A percentile compares a stretch with the other conserved stretches of the same genome.
Evolutionary conservation across 2,113 vertebrate species (phyloP).

Genomic region (Notechis scutatus): DNA sequence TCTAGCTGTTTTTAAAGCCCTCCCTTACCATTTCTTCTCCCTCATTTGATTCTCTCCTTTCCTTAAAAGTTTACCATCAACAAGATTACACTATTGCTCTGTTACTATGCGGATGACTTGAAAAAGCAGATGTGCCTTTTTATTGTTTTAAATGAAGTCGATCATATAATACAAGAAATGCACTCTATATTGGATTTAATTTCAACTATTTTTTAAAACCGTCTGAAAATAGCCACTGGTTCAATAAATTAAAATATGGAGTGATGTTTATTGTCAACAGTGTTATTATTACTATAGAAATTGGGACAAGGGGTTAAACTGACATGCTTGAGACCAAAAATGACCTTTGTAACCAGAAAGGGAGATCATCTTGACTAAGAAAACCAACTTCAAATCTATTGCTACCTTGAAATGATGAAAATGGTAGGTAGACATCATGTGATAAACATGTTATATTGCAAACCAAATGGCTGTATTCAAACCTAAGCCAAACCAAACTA

Average conservation of each 20-base stretch:
- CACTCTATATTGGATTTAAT: background rate
- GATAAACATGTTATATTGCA: background rate
- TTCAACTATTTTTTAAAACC: background rate
- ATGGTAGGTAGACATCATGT: background rate
- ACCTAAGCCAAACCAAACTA: background rate
- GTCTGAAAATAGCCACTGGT: background rate
- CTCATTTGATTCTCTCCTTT: background rate
- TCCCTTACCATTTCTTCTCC: background rate
- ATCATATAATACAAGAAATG: background rate
- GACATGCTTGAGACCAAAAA: background rate
- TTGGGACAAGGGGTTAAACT: background rate
- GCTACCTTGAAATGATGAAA: background rate
- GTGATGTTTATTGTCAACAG: conserved; percentile 24
- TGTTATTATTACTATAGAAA: background rate
- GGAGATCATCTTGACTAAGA: background rate
- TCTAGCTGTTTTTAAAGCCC: background rate
- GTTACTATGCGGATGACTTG: background rate
- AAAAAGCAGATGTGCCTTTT: background rate
- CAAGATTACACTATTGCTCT: background rate
- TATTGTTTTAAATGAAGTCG: background rate
- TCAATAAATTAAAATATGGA: conserved; percentile 35
- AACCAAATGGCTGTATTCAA: background rate
- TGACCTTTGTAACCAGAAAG: background rate
- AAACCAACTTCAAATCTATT: background rate
- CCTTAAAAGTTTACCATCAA: background rate